phyloP scores from a whole-genome alignment of 2,113 vertebrate genomes.

The Macaca mulatta region DNA sequence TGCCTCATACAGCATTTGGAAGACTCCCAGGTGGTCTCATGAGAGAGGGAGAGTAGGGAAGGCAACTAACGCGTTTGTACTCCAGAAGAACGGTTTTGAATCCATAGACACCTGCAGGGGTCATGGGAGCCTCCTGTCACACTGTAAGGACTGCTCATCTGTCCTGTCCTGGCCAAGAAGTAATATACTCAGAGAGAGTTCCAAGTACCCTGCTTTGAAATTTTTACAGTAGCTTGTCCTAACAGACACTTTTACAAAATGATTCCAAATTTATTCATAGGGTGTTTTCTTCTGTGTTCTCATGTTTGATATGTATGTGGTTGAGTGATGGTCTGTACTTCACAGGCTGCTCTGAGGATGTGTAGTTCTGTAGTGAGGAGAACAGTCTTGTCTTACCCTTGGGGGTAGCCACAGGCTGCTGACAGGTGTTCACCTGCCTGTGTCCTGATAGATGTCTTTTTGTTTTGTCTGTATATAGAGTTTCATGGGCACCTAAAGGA shows the following conservation, averaged over 20 bases:
- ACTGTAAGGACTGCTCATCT: neutral
- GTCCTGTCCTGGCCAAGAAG: neutral
- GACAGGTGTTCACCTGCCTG: neutral
- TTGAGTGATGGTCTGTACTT: neutral
- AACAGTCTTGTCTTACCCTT: neutral
- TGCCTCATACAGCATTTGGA: rapidly evolving
- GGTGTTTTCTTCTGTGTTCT: neutral
- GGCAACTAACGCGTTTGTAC: rapidly evolving
- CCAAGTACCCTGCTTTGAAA: neutral
- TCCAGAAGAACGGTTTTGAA: neutral
- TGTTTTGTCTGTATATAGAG: constrained; percentile 27
- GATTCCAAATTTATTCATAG: neutral
- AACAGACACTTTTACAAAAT: neutral
- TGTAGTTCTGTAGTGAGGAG: neutral
- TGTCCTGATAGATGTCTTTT: neutral
- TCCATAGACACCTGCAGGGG: neutral
- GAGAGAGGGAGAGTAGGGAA: neutral
- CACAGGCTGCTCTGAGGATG: neutral
- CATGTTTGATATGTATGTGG: neutral
- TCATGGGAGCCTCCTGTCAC: neutral
- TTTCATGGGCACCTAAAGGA: constrained; percentile 13
- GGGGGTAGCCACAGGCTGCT: rapidly evolving
- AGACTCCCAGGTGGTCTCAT: neutral
- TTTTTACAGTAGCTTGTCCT: neutral
- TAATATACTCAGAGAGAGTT: neutral